Base-by-base conservation (phyloP, 1,140 invertebrate genomes). In the Helicoverpa armigera region DNA sequence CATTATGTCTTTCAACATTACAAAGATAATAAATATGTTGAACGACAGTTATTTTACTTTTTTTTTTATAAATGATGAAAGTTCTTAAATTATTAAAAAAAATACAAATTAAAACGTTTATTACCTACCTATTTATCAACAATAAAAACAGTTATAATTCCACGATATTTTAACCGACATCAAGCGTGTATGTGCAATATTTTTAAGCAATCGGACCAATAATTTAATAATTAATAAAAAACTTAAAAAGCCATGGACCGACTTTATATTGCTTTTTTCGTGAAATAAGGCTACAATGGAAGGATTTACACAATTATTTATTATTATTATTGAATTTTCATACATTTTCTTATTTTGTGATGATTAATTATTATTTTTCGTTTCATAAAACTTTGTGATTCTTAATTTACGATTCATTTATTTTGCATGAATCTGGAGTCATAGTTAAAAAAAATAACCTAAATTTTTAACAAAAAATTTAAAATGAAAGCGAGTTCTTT, bases 201-300 rank as follows among this genome's bases (percentile, higher is more conserved):
- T 50, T 75, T 18, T 23, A 74, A 74, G 72, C 54, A 58, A 60
- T 74, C 54, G 56, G 54, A 43, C 56, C 35, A 74, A 60, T 50
- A 35, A 18, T 63, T 63, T 18, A 67, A 18, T 56, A 43, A 60
- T 23, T 48, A 29, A 74, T 18, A 23, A 18, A 31, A 10, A 72
- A 72, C 50, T 54, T 29, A 54, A 54, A 51, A 72, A 72, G 69
- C 50, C 5, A 53, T 72, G 69, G 69, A 72, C 50, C 69, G 69
- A 72, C 18, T 10, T 54, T 0, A 53, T 72, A 72, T 72, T 72
- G 69, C 69, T 74, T 74, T 48, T 74, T 50, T 48, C 10, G 72
- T 74, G 72, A 74, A 74, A 74, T 74, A 74, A 74, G 31, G 56
- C 69, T 72, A 74, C 23, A 16, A 74, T 74, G 56, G 54, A 58